Evolutionary conservation across 2,113 vertebrate species (phyloP), one percentile per base, ranked within the genome.

Genomic region (Meriones unguiculatus): DNA sequence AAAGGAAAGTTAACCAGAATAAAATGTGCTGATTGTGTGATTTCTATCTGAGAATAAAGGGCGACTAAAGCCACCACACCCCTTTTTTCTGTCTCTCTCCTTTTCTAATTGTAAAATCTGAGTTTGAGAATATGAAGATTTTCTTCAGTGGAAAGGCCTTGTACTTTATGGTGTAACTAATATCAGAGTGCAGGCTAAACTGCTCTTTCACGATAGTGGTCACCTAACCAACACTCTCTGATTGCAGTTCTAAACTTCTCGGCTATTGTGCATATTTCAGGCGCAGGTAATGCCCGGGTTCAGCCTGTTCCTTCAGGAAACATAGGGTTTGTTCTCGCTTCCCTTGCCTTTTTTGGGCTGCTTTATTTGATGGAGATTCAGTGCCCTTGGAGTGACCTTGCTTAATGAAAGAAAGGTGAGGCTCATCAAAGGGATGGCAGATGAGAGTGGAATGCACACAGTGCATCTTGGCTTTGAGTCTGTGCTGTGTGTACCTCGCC

Each of bases 331-430:
- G 70, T 88, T 96, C 88, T 95, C 96, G 7, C 82, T 73, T 77
- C 17, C 65, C 93, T 93, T 97, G 95, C 97, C 94, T 98, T 50
- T 50, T 94, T 93, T 98, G 96, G 97, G 97, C 97, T 98, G 97
- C 96, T 97, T 89, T 98, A 96, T 98, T 98, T 98, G 97, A 97
- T 97, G 89, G 90, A 91, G 96, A 85, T 92, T 87, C 73, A 96
- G 90, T 98, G 97, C 95, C 98, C 98, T 98, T 98, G 90, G 95
- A 95, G 82, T 98, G 98, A 97, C 98, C 98, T 98, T 99, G 98
- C 98, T 98, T 98, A 97, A 95, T 97, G 96, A 98, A 98, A 97
- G 96, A 96, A 98, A 98, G 98, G 98, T 97, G 96, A 96, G 98
- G 72, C 94, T 95, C 98, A 95, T 98, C 97, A 98, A 88, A 97